phyloP scores from a whole-genome alignment of 2,888 invertebrate genomes.

The Colostygia pectinataria region DNA sequence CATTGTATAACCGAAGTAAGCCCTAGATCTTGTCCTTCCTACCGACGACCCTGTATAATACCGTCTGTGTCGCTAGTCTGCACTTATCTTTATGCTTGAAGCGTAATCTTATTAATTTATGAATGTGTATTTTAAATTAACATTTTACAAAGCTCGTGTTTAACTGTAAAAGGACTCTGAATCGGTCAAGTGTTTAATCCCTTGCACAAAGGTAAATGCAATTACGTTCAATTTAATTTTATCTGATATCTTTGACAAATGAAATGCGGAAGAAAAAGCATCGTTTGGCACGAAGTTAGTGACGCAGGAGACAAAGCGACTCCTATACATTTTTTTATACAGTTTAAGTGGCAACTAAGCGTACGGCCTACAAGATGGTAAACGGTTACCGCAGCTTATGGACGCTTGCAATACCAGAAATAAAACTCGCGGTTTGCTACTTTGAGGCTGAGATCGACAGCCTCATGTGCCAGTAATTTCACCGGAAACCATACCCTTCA shows the following conservation, averaged over 20 bases:
- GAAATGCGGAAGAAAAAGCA: background rate
- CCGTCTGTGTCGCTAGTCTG: slow-evolving; percentile 59
- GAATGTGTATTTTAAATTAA: slow-evolving; percentile 47
- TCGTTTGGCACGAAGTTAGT: background rate
- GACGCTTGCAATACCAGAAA: too few relatives aligned
- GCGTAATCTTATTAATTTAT: slow-evolving; percentile 65
- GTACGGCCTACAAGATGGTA: too few relatives aligned
- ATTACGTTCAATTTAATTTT: slow-evolving; percentile 1
- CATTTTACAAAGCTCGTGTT: slow-evolving; percentile 36
- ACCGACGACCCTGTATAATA: slow-evolving; percentile 10
- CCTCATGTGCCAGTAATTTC: too few relatives aligned
- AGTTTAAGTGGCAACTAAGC: too few relatives aligned
- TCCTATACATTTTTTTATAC: too few relatives aligned
- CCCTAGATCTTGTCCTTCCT: background rate
- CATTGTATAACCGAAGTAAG: too few relatives aligned
- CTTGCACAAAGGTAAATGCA: slow-evolving; percentile 13
- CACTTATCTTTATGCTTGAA: slow-evolving; percentile 60
- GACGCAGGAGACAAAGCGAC: too few relatives aligned
- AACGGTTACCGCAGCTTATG: too few relatives aligned
- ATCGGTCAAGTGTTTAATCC: slow-evolving; percentile 29
- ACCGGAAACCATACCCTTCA: too few relatives aligned
- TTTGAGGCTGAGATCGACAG: too few relatives aligned
- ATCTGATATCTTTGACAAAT: slow-evolving; percentile 3
- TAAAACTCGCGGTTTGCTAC: too few relatives aligned
- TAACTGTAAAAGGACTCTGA: slow-evolving; percentile 24